Evolutionary conservation across 2,113 vertebrate genomes (phyloP), one percentile per base, ranked within the genome.

Genomic region (Cairina moschata): DNA sequence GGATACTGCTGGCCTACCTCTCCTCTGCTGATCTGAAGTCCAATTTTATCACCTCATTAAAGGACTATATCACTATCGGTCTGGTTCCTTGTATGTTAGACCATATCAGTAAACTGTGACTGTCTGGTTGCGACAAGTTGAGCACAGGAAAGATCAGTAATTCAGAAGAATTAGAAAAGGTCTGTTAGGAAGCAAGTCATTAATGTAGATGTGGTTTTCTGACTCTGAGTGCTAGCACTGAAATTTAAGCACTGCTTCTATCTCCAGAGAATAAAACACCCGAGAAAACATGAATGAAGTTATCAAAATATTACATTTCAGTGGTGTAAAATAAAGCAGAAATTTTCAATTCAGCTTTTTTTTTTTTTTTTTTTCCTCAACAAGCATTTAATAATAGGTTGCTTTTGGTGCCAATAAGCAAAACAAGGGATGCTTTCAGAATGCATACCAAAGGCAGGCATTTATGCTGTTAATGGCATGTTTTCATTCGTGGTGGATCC

Each of bases 1-100:
- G 80, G 91, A 95, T 94, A 83, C 46, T 86, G 76, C 72, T 72
- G 85, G 68, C 90, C 96, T 96, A 95, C 88, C 91, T 91, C 87
- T 95, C 69, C 78, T 94, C 80, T 88, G 93, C 79, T 96, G 95
- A 84, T 92, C 25, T 88, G 90, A 86, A 91, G 93, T 95, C 91
- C 84, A 89, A 87, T 91, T 95, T 93, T 95, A 95, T 93, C 83
- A 94, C 77, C 91, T 65, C 90, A 91, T 92, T 96, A 88, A 95
- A 90, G 86, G 69, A 84, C 86, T 82, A 94, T 1, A 96, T 86
- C 69, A 93, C 90, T 96, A 96, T 58, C 86, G 88, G 83, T 88
- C 86, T 96, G 88, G 88, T 84, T 96, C 73, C 93, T 96, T 86
- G 68, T 54, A 90, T 73, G 80, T 93, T 84, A 96, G 79, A 96